phyloP scores from a whole-genome alignment of 2,113 vertebrate genomes.

The Chlorocebus sabaeus region DNA sequence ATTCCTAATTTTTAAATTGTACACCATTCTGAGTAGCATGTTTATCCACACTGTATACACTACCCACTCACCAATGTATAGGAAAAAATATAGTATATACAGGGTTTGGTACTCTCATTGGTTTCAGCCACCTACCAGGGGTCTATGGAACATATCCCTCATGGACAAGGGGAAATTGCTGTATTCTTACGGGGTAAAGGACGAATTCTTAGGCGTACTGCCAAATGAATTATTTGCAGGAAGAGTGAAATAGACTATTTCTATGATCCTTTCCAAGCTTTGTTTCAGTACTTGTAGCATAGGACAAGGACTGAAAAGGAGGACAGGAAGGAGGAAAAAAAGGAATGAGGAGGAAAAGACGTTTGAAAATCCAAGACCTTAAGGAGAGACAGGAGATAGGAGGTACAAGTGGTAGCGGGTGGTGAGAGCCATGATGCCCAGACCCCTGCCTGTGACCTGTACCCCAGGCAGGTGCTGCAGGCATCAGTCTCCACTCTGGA shows the following conservation, averaged over 20 bases:
- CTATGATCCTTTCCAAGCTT: neutral
- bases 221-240: neutral
- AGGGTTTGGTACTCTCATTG: neutral
- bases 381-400: too few relatives aligned
- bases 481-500: neutral
- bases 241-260: neutral
- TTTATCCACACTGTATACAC: neutral
- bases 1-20: neutral
- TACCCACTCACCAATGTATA: neutral
- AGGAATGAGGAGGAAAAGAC: neutral
- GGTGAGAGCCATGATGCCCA: fast-evolving
- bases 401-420: fast-evolving
- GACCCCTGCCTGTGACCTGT: fast-evolving
- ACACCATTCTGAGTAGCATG: neutral
- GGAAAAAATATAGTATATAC: neutral
- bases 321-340: too few relatives aligned
- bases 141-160: neutral
- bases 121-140: neutral
- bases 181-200: neutral
- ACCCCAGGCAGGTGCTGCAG: fast-evolving
- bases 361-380: neutral
- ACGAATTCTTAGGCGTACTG: neutral
- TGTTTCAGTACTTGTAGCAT: neutral
- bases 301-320: neutral
- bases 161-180: neutral